Conservation (phyloP, 2,888 invertebrate species). For the Linnaemya tessellans region DNA sequence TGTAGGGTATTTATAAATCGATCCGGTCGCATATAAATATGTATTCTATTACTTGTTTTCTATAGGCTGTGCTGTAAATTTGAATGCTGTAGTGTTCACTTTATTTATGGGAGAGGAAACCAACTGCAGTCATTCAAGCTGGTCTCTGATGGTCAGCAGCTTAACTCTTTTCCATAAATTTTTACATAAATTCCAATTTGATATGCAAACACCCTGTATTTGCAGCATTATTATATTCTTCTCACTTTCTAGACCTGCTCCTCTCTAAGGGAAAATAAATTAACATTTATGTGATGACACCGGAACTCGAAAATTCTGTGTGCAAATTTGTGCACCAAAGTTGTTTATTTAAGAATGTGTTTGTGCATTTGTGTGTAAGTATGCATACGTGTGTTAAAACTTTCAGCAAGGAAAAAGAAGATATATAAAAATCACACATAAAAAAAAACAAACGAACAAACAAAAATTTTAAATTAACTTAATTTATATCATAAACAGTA, state of each 20-base stretch:
- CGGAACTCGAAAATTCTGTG: constrained; percentile 61
- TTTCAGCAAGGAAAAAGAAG: constrained; percentile 11
- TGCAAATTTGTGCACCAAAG: constrained; percentile 44
- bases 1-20: too few relatives aligned
- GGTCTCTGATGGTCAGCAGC: too few relatives aligned
- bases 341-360: constrained; percentile 13
- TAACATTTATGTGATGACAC: constrained; percentile 72
- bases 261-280: constrained; percentile 68
- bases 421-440: neutral
- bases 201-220: constrained; percentile 10
- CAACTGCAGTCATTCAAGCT: too few relatives aligned
- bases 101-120: too few relatives aligned
- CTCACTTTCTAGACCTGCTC: constrained; percentile 40
- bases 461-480: constrained; percentile 73
- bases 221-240: neutral
- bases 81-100: too few relatives aligned
- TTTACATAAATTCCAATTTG: too few relatives aligned
- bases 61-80: too few relatives aligned
- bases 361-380: neutral
- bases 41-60: too few relatives aligned
- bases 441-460: constrained; percentile 8
- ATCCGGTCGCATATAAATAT: too few relatives aligned
- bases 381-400: constrained; percentile 40
- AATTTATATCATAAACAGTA: constrained; percentile 74
- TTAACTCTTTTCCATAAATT: too few relatives aligned